Percentiles rank a stretch among this genome's conserved stretches.
These are phyloP conservation scores for Tribolium castaneum DNA, from an alignment of 1,140 invertebrate genomes.

Conservation along the genomic window DNA sequence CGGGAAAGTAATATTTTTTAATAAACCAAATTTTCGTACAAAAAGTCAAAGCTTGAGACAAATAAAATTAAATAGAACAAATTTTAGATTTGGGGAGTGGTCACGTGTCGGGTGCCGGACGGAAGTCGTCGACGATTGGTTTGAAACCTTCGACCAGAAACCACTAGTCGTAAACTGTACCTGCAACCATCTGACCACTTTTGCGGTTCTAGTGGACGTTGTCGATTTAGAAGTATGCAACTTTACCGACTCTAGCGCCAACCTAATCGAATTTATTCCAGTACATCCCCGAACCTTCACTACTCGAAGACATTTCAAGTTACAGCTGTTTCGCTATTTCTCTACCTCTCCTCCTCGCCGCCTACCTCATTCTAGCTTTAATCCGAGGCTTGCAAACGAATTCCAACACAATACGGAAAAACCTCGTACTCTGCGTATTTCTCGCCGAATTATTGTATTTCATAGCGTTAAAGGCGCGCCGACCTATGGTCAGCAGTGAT, in stretches of 20 bases:
- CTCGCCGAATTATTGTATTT: conserved; percentile 87
- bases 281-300: conserved; percentile 85
- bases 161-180: conserved; percentile 88
- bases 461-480: conserved; percentile 83
- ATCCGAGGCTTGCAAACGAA: conserved; percentile 88
- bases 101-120: conserved; percentile 90
- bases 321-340: conserved; percentile 90
- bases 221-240: conserved; percentile 83
- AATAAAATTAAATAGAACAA: no score
- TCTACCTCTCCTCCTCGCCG: conserved; percentile 80
- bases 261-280: conserved; percentile 56
- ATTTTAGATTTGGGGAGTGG: conserved; percentile 79
- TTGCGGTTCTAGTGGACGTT: conserved; percentile 91
- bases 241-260: not conserved
- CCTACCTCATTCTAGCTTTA: conserved; percentile 78
- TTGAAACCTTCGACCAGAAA: conserved; percentile 62
- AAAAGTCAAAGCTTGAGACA: no score
- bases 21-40: no score
- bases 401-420: conserved; percentile 94
- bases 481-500: conserved; percentile 79
- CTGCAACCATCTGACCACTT: conserved; percentile 92
- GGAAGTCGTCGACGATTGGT: conserved; percentile 74
- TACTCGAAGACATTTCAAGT: conserved; percentile 86
- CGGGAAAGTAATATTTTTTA: not conserved
- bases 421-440: conserved; percentile 90